Evolutionary conservation across 2,113 vertebrate genomes (phyloP), one percentile per base, ranked within the genome.

Genomic region (Ursus arctos): DNA sequence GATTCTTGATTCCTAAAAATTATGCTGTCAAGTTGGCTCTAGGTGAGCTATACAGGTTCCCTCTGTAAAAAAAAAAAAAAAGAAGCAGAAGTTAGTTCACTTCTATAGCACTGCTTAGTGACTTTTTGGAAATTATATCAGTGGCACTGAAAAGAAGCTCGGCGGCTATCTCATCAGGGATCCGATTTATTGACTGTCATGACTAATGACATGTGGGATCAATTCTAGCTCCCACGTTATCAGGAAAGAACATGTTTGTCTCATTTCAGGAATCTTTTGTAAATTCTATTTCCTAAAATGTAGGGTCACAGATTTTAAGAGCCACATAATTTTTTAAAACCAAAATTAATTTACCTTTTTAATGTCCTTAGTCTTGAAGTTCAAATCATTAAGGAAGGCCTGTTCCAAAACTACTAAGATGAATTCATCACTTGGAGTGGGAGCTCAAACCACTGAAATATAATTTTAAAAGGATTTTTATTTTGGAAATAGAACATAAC

Each of bases 241-340:
- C 69, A 55, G 74, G 33, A 96, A 26, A 65, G 21, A 72, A 79
- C 49, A 69, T 16, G 22, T 11, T 26, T n/a, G 21, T 71, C 49
- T 92, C n/a, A 43, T 96, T 96, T 95, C 57, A 57, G 31, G 74
- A 43, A 96, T 86, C 9, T 51, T 91, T 93, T 86, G 80, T 61
- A 82, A 94, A 80, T 77, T 40, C 28, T 43, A 0, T 7, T 76
- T 57, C 82, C 95, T 94, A 49, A 91, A 85, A 77, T 21, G n/a
- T 84, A 65, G 61, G 86, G 33, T 74, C 59, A 74, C 11, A 74
- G 43, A 43, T 94, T 92, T 55, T 67, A 91, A 93, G 4, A 90
- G 49, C 49, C 28, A 14, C 33, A 63, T 63, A 26, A 55, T 57
- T 84, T 94, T 94, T 77, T 43, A n/a, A 84, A 93, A 90, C 33